These are phyloP conservation scores for Operophtera brumata DNA, from an alignment of 2,888 invertebrate species.

Conservation along the genomic window DNA sequence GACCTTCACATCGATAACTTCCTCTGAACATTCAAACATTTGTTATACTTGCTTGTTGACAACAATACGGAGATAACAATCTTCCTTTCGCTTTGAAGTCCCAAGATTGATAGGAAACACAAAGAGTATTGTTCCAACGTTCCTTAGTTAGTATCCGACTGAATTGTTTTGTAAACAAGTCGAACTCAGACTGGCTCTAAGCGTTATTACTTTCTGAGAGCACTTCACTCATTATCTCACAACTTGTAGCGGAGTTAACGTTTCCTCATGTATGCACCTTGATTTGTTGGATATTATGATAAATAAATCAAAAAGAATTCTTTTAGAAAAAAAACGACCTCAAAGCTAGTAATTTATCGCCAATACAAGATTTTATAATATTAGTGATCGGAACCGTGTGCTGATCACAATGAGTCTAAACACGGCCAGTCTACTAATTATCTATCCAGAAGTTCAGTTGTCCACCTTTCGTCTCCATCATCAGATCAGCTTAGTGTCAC, in stretches of 20 bases:
- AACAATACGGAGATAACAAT: slow-evolving; percentile 33
- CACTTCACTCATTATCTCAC: slow-evolving; percentile 50
- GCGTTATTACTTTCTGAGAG: slow-evolving; percentile 51
- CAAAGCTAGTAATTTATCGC: no score
- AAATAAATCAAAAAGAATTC: neutral
- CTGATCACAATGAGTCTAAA: no score
- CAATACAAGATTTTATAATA: no score
- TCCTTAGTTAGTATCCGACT: slow-evolving; percentile 33
- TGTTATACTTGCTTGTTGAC: slow-evolving; percentile 27
- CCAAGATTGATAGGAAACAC: slow-evolving; percentile 41
- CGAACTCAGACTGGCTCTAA: slow-evolving; percentile 43
- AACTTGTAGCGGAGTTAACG: slow-evolving; percentile 19
- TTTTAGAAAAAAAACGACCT: no score
- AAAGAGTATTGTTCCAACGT: slow-evolving; percentile 43
- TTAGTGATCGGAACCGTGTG: no score
- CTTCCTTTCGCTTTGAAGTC: slow-evolving; percentile 31
- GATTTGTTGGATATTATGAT: neutral
- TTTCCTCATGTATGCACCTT: slow-evolving; percentile 9
- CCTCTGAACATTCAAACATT: slow-evolving; percentile 28
- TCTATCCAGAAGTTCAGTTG: no score
- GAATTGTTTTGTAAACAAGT: slow-evolving; percentile 55
- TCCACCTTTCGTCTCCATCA: no score
- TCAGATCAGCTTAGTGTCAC: no score
- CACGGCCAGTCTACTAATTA: no score
- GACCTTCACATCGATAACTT: neutral